Evolutionary conservation across 2,888 invertebrate genomes (phyloP), one percentile per base, ranked within the genome.

Genomic region (Lasioglossum calceatum): DNA sequence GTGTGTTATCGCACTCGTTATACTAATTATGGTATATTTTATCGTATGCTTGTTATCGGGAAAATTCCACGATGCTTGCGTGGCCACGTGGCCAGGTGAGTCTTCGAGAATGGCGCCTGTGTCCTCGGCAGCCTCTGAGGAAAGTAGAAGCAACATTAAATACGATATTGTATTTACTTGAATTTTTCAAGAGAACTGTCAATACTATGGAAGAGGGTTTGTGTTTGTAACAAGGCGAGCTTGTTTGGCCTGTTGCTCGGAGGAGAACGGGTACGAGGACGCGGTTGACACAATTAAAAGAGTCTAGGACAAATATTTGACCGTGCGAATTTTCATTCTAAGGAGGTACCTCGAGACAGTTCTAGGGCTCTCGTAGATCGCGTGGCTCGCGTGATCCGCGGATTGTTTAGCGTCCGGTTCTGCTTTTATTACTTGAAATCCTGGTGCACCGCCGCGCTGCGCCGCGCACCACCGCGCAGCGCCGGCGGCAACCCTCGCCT

Each of bases 321-420:
- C 39, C n/a, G n/a, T 10, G 36, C 32, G 42, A 44, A 81, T 72
- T 77, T 58, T 54, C n/a, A 44, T 77, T 61, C 12, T 42, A 16
- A 54, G 16, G 32, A 47, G 27, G 32, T 19, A 44, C 50, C 54
- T 50, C 44, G 27, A 54, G 27, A 54, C 12, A 50, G 54, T 44
- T 36, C 19, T n/a, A 64, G 36, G 47, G 5, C n/a, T 72, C 50
- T 50, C 8, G 42, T 47, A 54, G 36, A 78, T 64, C 44, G 72
- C 67, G 64, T 73, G 78, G 4, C 67, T 79, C 70, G 70, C 32
- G 50, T 54, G 72, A 79, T 76, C 4, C 36, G 75, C n/a, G 42
- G 27, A 70, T 71, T 32, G 74, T 36, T 81, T 50, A 50, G 73
- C 32, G 27, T 58, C 27, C 8, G 23, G 23, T 7, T 27, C 10